Percentiles rank a stretch among this genome's conserved stretches.
phyloP scores from a whole-genome alignment of 1,140 invertebrate genomes.

The Cyphomyrmex costatus region DNA sequence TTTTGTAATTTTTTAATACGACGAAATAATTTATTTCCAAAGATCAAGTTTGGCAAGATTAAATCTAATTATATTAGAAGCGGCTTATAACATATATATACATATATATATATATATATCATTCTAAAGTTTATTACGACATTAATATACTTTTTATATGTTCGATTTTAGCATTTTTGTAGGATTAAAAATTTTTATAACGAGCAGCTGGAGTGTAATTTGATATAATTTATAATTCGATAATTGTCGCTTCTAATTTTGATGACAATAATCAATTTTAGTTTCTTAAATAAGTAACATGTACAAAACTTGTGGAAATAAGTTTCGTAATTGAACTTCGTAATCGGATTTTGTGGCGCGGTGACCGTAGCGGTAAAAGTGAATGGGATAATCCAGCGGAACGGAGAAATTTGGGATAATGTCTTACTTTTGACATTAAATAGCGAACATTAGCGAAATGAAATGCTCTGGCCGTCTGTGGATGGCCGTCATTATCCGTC shows the following conservation, averaged over 20 bases:
- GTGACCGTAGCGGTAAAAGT: background rate
- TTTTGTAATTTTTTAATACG: background rate
- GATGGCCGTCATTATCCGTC: slow-evolving; percentile 31
- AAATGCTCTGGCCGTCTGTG: background rate
- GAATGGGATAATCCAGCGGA: slow-evolving; percentile 17
- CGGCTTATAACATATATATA: too few relatives aligned
- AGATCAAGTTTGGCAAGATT: too few relatives aligned
- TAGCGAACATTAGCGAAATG: slow-evolving; percentile 48
- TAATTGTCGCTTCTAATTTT: background rate
- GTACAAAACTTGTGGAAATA: background rate
- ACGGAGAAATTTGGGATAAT: slow-evolving; percentile 24
- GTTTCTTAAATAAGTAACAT: background rate
- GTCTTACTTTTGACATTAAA: slow-evolving; percentile 47
- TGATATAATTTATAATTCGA: slow-evolving; percentile 10
- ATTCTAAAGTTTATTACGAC: too few relatives aligned
- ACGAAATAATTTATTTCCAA: background rate
- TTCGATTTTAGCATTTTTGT: too few relatives aligned
- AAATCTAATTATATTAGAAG: too few relatives aligned
- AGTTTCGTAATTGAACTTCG: slow-evolving; percentile 5
- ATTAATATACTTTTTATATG: too few relatives aligned
- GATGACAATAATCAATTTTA: background rate
- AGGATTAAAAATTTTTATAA: too few relatives aligned
- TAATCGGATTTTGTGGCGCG: slow-evolving; percentile 22
- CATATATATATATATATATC: too few relatives aligned
- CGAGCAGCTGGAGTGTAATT: too few relatives aligned